phyloP scores from a whole-genome alignment of 2,797 vertebrate species.

The Rhabdomys pumilio region DNA sequence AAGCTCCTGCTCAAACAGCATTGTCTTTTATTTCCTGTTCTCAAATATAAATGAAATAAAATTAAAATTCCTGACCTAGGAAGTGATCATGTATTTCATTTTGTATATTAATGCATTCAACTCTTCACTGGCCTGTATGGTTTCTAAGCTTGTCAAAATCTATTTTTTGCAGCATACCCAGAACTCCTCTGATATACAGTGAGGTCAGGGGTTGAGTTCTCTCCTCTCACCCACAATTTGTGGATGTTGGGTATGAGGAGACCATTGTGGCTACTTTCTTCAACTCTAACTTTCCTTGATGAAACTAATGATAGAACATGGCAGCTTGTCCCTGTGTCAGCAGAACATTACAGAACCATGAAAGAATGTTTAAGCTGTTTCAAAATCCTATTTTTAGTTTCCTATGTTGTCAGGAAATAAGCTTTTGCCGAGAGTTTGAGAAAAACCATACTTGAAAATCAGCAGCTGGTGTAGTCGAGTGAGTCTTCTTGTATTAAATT shows the following conservation, averaged over 20 bases:
- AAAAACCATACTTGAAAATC: conserved; percentile 62
- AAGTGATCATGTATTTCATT: conserved; percentile 21
- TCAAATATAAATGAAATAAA: conserved; percentile 43
- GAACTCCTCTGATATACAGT: background rate
- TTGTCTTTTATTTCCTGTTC: background rate
- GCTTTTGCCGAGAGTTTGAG: conserved; percentile 71
- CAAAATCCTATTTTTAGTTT: conserved; percentile 73
- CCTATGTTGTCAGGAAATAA: conserved; percentile 75
- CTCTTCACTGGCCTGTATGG: background rate
- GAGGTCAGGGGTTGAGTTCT: background rate
- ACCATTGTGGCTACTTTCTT: background rate
- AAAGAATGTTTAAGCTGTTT: conserved; percentile 76
- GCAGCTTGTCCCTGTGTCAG: conserved; percentile 63
- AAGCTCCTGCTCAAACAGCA: background rate
- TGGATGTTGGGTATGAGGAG: background rate
- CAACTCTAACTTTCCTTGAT: background rate
- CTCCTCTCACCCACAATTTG: background rate
- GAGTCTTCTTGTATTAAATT: conserved; percentile 33
- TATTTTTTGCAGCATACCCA: conserved; percentile 45
- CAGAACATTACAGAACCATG: conserved; percentile 67
- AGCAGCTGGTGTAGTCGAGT: conserved; percentile 53
- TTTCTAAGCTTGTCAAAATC: conserved; percentile 35
- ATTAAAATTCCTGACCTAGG: conserved; percentile 30
- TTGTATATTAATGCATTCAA: conserved; percentile 11
- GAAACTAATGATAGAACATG: conserved; percentile 40